phyloP scores from a whole-genome alignment of 1,140 invertebrate genomes.

The Nebria ingens region DNA sequence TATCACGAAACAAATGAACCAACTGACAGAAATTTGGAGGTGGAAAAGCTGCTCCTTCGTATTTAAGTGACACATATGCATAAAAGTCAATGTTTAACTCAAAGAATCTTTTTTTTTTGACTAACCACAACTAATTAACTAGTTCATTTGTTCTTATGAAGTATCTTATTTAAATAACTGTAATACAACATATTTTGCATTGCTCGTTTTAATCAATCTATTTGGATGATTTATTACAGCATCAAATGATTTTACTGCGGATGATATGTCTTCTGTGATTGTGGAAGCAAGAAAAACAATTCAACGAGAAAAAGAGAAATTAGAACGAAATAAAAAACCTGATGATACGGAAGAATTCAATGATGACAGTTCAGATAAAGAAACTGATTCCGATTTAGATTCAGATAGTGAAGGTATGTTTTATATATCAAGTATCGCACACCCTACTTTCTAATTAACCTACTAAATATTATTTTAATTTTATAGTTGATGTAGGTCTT shows the following conservation, averaged over 20 bases:
- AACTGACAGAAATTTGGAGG: too few relatives aligned
- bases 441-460: slow-evolving; percentile 12
- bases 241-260: slow-evolving; percentile 18
- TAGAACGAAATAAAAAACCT: slow-evolving; percentile 30
- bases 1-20: too few relatives aligned
- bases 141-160: too few relatives aligned
- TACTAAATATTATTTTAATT: slow-evolving; percentile 14
- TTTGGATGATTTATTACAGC: too few relatives aligned
- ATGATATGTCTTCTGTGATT: slow-evolving; percentile 40
- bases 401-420: slow-evolving; percentile 41
- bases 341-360: slow-evolving; percentile 32
- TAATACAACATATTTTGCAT: too few relatives aligned
- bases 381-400: slow-evolving; percentile 48
- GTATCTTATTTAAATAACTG: too few relatives aligned
- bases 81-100: too few relatives aligned
- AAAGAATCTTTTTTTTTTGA: too few relatives aligned
- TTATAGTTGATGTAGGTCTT: slow-evolving; percentile 28
- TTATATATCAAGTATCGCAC: not conserved
- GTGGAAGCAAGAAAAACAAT: slow-evolving; percentile 57
- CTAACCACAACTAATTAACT: too few relatives aligned
- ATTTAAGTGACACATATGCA: too few relatives aligned
- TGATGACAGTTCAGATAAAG: slow-evolving; percentile 25
- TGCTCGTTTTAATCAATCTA: too few relatives aligned
- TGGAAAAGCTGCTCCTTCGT: too few relatives aligned
- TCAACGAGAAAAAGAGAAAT: slow-evolving; percentile 42